These are phyloP conservation scores for Rhabdomys dilectus DNA, from an alignment of 2,113 vertebrate genomes.

Conservation along the genomic window DNA sequence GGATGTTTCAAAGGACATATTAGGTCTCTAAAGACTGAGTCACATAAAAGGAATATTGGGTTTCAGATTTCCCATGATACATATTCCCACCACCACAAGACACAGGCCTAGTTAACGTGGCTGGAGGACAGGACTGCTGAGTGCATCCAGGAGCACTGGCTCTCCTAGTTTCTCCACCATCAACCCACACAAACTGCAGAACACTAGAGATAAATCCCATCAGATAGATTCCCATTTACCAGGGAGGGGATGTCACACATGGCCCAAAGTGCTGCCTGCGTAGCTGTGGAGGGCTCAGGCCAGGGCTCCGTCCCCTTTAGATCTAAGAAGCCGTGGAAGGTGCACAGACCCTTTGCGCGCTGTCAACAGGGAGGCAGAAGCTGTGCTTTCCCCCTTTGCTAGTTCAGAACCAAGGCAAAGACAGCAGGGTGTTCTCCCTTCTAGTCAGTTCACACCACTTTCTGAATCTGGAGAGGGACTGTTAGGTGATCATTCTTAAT, in stretches of 20 bases:
- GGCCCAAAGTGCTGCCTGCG: background rate
- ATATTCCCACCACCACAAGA: background rate
- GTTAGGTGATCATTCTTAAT: background rate
- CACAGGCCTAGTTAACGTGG: background rate
- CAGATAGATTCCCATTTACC: background rate
- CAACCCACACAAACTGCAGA: background rate
- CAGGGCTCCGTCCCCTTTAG: background rate
- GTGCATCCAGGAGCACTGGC: background rate
- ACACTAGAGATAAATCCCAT: background rate
- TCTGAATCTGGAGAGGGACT: background rate
- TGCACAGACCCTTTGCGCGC: background rate
- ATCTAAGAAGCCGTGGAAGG: background rate
- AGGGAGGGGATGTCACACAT: background rate
- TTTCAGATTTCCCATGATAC: constrained; percentile 43
- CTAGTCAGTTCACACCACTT: background rate
- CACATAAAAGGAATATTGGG: constrained; percentile 64
- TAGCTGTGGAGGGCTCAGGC: background rate
- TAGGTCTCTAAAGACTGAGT: constrained; percentile 68
- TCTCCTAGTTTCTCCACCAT: background rate
- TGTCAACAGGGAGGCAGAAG: background rate
- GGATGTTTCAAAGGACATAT: constrained; percentile 67
- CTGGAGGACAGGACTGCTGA: background rate
- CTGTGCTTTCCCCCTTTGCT: background rate
- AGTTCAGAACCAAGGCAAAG: constrained; percentile 17
- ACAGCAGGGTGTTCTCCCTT: background rate